Evolutionary conservation across 2,113 vertebrate species (phyloP).

Genomic region (Epinephelus lanceolatus): DNA sequence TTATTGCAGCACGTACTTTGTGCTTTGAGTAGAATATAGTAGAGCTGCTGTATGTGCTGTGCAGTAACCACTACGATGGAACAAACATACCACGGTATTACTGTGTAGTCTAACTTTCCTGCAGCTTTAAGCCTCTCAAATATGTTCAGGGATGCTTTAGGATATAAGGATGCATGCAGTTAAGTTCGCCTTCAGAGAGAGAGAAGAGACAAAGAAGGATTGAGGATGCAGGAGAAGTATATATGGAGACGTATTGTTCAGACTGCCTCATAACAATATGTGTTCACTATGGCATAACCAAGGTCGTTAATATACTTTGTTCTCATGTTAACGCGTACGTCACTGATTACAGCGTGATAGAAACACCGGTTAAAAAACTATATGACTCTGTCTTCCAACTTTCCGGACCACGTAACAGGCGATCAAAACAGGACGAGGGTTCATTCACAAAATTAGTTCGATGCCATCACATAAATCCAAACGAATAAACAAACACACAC

Average conservation of each 20-base stretch:
- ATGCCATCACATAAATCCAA: constrained; percentile 63
- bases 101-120: constrained; percentile 46
- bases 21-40: constrained; percentile 66
- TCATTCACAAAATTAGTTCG: constrained; percentile 57
- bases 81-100: constrained; percentile 16
- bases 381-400: constrained; percentile 77
- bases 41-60: constrained; percentile 62
- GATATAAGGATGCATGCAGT: constrained; percentile 73
- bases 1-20: constrained; percentile 71
- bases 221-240: constrained; percentile 62
- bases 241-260: constrained; percentile 48
- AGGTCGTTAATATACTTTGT: constrained; percentile 24
- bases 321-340: constrained; percentile 52
- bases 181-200: constrained; percentile 38
- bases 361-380: constrained; percentile 76
- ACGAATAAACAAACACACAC: constrained; percentile 69
- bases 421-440: constrained; percentile 66
- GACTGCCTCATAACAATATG: constrained; percentile 41
- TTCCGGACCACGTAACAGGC: constrained; percentile 71
- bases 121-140: constrained; percentile 56
- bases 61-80: constrained; percentile 34
- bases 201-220: constrained; percentile 51
- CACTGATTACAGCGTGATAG: constrained; percentile 61
- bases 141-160: constrained; percentile 54
- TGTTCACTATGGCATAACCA: constrained; percentile 26